phyloP scores from a whole-genome alignment of 1,140 invertebrate species.

The Panagrolaimus sp. region DNA sequence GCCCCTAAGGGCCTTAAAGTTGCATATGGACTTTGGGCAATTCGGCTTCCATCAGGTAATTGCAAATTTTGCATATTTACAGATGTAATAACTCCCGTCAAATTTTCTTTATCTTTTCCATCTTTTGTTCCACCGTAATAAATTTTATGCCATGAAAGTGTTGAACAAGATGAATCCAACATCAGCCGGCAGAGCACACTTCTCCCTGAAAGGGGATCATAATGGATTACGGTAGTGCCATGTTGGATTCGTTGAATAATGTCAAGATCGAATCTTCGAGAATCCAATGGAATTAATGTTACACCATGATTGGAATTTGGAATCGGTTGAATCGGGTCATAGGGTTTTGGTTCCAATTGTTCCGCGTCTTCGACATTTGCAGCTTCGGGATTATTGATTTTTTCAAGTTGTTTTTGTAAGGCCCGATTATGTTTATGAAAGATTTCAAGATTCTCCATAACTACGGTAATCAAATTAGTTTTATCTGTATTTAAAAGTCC shows the following conservation, averaged over 20 bases:
- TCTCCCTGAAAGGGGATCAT: conserved; percentile 71
- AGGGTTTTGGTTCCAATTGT: conserved; percentile 66
- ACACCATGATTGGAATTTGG: conserved; percentile 76
- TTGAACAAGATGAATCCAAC: conserved; percentile 76
- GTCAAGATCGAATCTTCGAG: conserved; percentile 68
- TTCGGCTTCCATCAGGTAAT: conserved; percentile 8
- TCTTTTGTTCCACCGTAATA: conserved; percentile 68
- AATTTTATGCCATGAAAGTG: conserved; percentile 78
- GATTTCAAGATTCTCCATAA: conserved; percentile 53
- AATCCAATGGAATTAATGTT: conserved; percentile 71
- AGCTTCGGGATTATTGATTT: conserved; percentile 18
- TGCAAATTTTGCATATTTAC: conserved; percentile 35
- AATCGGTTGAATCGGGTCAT: conserved; percentile 77
- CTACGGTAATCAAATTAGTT: conserved; percentile 54
- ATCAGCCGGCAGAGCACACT: conserved; percentile 72
- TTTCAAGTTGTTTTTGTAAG: conserved; percentile 19
- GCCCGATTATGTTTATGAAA: conserved; percentile 48
- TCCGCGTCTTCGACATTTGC: conserved; percentile 60
- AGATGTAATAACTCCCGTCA: conserved; percentile 42
- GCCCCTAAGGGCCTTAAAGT: conserved; percentile 61
- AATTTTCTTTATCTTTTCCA: conserved; percentile 53
- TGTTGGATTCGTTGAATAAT: conserved; percentile 74
- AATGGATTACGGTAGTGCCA: conserved; percentile 77
- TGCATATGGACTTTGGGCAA: conserved; percentile 16
- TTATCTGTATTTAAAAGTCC: conserved; percentile 79